Conservation (phyloP, 2,888 invertebrate genomes). For the Villa cingulata region DNA sequence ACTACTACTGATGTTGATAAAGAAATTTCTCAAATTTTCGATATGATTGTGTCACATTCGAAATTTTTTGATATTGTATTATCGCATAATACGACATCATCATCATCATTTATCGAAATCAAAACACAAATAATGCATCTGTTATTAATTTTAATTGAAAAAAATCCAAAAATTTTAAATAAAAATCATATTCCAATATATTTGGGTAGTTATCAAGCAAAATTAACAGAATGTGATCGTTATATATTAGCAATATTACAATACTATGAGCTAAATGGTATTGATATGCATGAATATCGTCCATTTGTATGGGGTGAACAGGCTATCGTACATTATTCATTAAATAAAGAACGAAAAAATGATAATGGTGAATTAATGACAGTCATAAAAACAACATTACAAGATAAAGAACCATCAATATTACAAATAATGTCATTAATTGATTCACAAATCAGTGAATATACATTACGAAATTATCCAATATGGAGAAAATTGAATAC, state of each 20-base stretch:
- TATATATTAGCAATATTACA: slow-evolving; percentile 52
- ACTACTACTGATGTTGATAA: no score
- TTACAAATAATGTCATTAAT: slow-evolving; percentile 60
- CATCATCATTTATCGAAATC: no score
- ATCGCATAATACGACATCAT: slow-evolving; percentile 34
- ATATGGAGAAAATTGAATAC: slow-evolving; percentile 42
- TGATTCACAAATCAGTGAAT: slow-evolving; percentile 46
- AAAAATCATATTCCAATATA: slow-evolving; percentile 58
- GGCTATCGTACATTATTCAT: slow-evolving; percentile 63
- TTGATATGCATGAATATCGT: slow-evolving; percentile 50
- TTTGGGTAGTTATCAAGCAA: slow-evolving; percentile 65
- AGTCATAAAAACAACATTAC: slow-evolving; percentile 35
- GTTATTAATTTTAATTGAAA: slow-evolving; percentile 46
- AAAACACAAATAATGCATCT: slow-evolving; percentile 52
- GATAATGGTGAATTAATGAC: slow-evolving; percentile 36
- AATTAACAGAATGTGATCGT: slow-evolving; percentile 54
- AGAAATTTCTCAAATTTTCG: slow-evolving; percentile 40
- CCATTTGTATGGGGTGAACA: slow-evolving; percentile 77
- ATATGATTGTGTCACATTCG: slow-evolving; percentile 64
- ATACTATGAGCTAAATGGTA: slow-evolving; percentile 53
- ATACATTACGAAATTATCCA: slow-evolving; percentile 59
- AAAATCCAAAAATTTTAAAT: slow-evolving; percentile 48
- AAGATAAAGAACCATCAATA: slow-evolving; percentile 56
- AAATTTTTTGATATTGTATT: slow-evolving; percentile 59
- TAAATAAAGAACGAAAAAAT: slow-evolving; percentile 23